Evolutionary conservation across 2,797 vertebrate genomes (phyloP), one percentile per base, ranked within the genome.

Genomic region (Mormyrus proboscirostris): DNA sequence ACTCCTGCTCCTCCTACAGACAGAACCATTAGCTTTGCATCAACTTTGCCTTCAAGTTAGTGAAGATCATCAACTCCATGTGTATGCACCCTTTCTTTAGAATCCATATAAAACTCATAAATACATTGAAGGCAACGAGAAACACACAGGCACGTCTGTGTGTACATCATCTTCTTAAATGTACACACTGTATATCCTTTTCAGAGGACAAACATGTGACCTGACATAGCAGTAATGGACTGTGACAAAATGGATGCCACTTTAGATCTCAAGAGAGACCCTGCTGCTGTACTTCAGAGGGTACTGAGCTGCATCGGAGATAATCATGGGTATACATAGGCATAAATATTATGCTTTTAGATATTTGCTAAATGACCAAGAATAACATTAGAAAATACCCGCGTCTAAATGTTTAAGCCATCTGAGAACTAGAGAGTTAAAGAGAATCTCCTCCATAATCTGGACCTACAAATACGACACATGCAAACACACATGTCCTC

Each of bases 1-100:
- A 99, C 90, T 99, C 99, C 91, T 98, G 96, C 91, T 99, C 98
- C 89, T 99, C 98, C 99, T 99, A 92, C 91, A 87, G 33, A 69
- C 49, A 9, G 38, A 25, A 86, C 57, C 82, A 51, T 12, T 85
- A 12, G 16, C 76, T 82, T 82, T 47, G 19, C 41, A 47, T 82
- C 41, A 7, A 41, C 73, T 79, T 79, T 79, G 73, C n/a, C 73
- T 19, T 79, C 38, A 79, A 85, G 83, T 25, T 4, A 73, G 12
- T 73, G 29, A 5, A 73, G 65, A 73, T 38, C 62, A 50, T 83
- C n/a, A 84, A 14, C 82, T 84, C 83, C 44, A 90, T 25, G 25
- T 41, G 41, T 12, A 16, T 41, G 8, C 41, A 10, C 10, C 1
- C 16, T 41, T 19, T n/a, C 41, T n/a, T 44, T 8, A 47, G 76